Conservation (phyloP, 2,797 vertebrate species). For the Betta splendens region DNA sequence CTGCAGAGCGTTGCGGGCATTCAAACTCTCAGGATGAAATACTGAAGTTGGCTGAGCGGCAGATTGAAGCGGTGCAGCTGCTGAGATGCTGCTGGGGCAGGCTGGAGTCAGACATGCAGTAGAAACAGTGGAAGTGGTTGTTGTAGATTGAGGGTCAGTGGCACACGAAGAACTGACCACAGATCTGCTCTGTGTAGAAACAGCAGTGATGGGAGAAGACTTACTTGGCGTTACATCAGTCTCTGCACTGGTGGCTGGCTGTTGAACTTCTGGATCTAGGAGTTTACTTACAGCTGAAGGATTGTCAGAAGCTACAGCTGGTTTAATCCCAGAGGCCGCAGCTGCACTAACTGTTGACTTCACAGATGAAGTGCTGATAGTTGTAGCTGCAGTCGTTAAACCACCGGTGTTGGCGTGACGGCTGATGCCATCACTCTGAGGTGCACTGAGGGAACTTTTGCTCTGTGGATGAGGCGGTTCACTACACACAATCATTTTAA, state of each 20-base stretch:
- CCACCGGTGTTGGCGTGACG: conserved; percentile 26
- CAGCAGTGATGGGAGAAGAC: conserved; percentile 19
- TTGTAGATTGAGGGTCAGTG: conserved; percentile 23
- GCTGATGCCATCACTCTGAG: conserved; percentile 44
- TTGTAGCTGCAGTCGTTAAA: conserved; percentile 31
- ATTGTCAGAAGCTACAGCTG: conserved; percentile 30
- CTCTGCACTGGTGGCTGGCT: conserved; percentile 22
- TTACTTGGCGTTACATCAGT: conserved; percentile 47
- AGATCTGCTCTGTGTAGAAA: conserved; percentile 61
- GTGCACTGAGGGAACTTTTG: conserved; percentile 37
- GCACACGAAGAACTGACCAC: conserved; percentile 41
- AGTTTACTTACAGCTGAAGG: conserved; percentile 45
- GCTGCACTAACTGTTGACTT: conserved; percentile 38
- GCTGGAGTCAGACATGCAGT: conserved; percentile 36
- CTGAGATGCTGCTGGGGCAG: conserved; percentile 37
- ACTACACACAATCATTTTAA: conserved; percentile 48
- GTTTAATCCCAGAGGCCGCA: conserved; percentile 46
- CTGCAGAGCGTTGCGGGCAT: conserved; percentile 33
- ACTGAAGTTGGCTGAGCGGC: conserved; percentile 36
- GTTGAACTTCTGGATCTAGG: conserved; percentile 46
- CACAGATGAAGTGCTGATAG: conserved; percentile 20
- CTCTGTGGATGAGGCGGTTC: conserved; percentile 39
- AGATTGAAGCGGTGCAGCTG: conserved; percentile 32
- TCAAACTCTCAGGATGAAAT: conserved; percentile 47
- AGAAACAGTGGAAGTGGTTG: conserved; percentile 41